Conservation (phyloP, 2,113 vertebrate genomes). For the Bubo blakistoni region DNA sequence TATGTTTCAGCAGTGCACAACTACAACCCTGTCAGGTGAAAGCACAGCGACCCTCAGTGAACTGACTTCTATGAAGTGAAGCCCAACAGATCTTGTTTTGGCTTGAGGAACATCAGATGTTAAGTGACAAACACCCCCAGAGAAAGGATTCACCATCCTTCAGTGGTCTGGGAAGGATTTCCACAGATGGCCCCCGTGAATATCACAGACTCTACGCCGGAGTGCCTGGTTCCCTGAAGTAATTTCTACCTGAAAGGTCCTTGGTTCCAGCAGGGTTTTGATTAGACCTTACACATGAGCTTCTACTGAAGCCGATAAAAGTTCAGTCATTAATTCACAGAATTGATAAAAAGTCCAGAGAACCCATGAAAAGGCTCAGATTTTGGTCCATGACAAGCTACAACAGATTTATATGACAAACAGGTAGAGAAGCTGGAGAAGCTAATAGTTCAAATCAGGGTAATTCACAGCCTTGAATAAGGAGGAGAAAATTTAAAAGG, state of each 20-base stretch:
- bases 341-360: neutral
- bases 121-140: neutral
- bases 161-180: neutral
- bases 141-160: neutral
- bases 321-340: neutral
- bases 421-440: neutral
- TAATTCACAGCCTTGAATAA: neutral
- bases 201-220: accelerated
- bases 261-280: neutral
- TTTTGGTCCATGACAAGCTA: neutral
- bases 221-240: neutral
- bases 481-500: neutral
- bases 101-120: neutral
- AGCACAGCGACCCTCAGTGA: neutral
- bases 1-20: neutral
- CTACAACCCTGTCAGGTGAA: accelerated
- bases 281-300: neutral
- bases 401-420: neutral
- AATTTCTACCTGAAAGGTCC: neutral
- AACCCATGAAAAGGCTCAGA: neutral
- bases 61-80: neutral
- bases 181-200: neutral
- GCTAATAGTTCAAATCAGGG: neutral
- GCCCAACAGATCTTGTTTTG: neutral
- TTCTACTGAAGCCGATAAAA: neutral